Conservation (phyloP, 2,113 vertebrate species). For the Tursiops truncatus region DNA sequence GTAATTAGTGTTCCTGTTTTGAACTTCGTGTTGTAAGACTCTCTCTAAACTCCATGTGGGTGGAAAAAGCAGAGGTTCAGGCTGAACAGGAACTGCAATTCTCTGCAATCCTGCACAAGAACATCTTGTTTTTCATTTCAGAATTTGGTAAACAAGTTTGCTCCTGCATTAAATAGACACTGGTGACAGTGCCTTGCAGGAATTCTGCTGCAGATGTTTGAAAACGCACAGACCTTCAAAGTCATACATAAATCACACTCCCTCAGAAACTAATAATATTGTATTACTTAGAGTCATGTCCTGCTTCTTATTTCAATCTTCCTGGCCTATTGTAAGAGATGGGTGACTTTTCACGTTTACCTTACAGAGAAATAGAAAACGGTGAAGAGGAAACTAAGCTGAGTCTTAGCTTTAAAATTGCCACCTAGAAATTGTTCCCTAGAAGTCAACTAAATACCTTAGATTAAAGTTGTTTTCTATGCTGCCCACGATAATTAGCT, state of each 20-base stretch:
- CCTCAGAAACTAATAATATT: not conserved
- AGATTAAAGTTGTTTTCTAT: not conserved
- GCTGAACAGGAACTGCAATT: constrained; percentile 47
- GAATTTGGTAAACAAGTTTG: constrained; percentile 60
- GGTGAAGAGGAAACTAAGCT: not conserved
- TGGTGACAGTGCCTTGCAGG: not conserved
- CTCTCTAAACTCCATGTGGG: constrained; percentile 43
- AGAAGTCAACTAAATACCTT: not conserved
- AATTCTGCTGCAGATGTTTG: constrained; percentile 22
- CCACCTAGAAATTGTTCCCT: not conserved
- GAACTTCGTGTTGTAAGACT: constrained; percentile 31
- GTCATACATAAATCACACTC: not conserved
- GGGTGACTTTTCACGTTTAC: not conserved
- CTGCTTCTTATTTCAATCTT: not conserved
- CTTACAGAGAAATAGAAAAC: constrained; percentile 12
- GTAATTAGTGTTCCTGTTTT: constrained; percentile 50
- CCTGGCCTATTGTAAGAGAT: not conserved
- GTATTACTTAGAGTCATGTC: not conserved
- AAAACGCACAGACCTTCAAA: constrained; percentile 3
- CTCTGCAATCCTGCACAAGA: not conserved
- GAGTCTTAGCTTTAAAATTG: not conserved
- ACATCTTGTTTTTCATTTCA: constrained; percentile 69
- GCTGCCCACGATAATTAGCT: not conserved
- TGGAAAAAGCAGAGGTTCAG: constrained; percentile 49
- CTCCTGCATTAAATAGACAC: not conserved